phyloP scores from a whole-genome alignment of 2,797 vertebrate genomes.

The Anas flavirostris region DNA sequence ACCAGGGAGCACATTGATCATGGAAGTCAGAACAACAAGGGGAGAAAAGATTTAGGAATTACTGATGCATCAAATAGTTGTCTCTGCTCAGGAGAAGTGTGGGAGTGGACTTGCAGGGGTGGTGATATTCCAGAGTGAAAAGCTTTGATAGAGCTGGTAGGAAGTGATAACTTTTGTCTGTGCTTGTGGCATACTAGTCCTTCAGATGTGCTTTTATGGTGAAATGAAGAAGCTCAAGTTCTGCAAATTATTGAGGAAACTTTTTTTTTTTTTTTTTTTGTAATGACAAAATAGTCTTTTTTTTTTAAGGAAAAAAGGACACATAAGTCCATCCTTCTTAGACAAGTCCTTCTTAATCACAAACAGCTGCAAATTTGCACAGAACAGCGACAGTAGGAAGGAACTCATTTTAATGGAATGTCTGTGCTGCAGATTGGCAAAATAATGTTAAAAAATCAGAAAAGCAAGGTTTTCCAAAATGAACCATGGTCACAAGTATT shows the following conservation, averaged over 20 bases:
- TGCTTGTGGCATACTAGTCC: background rate
- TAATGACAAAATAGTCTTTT: background rate
- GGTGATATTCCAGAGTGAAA: background rate
- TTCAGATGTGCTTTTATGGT: constrained; percentile 28
- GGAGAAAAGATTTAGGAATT: constrained; percentile 5
- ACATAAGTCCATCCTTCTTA: background rate
- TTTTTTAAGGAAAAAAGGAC: background rate
- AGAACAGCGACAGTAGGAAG: constrained; percentile 45
- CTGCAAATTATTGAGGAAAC: background rate
- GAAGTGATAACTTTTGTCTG: constrained; percentile 43
- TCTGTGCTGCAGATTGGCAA: constrained; percentile 13
- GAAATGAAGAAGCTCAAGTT: background rate
- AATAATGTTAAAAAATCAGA: background rate
- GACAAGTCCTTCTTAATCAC: background rate
- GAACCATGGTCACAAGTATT: background rate
- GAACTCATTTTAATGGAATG: constrained; percentile 61
- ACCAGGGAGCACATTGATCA: background rate
- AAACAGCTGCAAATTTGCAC: constrained; percentile 54
- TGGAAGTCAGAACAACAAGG: background rate
- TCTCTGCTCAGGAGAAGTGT: background rate
- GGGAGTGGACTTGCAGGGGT: background rate
- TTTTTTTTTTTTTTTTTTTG: background rate
- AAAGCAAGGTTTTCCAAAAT: background rate
- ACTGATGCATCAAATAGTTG: background rate
- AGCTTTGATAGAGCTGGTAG: background rate